Percentiles rank a stretch among this genome's conserved stretches.
Evolutionary conservation across 2,888 invertebrate genomes (phyloP).

Genomic region (Napeogenes inachia): DNA sequence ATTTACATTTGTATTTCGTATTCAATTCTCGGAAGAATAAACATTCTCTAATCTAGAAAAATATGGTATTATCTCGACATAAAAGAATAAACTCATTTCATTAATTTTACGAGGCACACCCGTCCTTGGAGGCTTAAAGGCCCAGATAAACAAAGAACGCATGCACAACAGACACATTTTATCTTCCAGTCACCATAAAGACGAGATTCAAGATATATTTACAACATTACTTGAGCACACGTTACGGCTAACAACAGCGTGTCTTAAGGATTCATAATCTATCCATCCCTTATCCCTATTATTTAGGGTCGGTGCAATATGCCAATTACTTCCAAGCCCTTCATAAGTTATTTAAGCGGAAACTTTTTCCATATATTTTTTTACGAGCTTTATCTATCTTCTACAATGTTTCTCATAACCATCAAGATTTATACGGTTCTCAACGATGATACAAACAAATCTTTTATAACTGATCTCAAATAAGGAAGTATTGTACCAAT

Average conservation of each 20-base stretch:
- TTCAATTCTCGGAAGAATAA: background rate
- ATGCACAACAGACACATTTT: slow-evolving; percentile 13
- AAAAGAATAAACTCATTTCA: slow-evolving; percentile 30
- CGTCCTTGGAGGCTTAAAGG: slow-evolving; percentile 29
- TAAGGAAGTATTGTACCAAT: too few relatives aligned
- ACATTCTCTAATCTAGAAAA: slow-evolving; percentile 6
- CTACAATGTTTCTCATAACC: too few relatives aligned
- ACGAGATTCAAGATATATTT: slow-evolving; percentile 5
- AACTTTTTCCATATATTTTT: too few relatives aligned
- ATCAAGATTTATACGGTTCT: too few relatives aligned
- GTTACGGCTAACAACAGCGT: background rate
- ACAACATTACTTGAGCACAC: slow-evolving; percentile 1
- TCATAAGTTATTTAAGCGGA: too few relatives aligned
- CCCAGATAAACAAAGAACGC: slow-evolving; percentile 26
- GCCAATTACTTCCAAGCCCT: too few relatives aligned
- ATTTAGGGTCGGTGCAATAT: too few relatives aligned
- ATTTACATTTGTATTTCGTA: background rate
- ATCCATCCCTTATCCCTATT: background rate
- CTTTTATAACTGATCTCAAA: too few relatives aligned
- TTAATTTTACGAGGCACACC: slow-evolving; percentile 33
- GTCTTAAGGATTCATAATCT: background rate
- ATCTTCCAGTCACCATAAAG: slow-evolving; percentile 1
- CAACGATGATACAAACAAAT: too few relatives aligned
- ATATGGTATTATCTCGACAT: slow-evolving; percentile 20
- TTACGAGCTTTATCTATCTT: too few relatives aligned